Percentiles rank a stretch among this genome's conserved stretches.
phyloP scores from a whole-genome alignment of 1,140 invertebrate genomes.

The Drosophila varians region DNA sequence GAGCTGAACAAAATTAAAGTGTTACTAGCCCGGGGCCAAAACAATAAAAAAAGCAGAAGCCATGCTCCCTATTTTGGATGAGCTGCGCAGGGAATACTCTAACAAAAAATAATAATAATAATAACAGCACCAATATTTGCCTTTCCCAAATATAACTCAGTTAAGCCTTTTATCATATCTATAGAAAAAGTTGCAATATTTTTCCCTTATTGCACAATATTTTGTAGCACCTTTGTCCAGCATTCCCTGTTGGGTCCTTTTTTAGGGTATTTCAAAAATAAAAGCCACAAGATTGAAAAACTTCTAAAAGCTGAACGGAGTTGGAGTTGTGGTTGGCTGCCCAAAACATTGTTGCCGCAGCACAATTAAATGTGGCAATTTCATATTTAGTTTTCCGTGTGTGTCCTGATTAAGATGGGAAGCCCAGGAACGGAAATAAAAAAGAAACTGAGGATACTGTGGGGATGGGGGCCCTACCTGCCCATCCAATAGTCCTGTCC shows the following conservation, averaged over 20 bases:
- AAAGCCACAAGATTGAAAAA: conserved; percentile 5
- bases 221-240: neutral
- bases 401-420: conserved; percentile 45
- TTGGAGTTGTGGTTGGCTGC: neutral
- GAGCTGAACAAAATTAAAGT: conserved; percentile 75
- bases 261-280: neutral
- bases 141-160: neutral
- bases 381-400: conserved; percentile 53
- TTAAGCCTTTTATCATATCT: neutral
- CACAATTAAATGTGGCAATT: conserved; percentile 76
- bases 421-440: conserved; percentile 12
- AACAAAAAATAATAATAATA: neutral
- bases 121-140: neutral
- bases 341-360: conserved; percentile 46
- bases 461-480: neutral
- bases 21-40: conserved; percentile 46
- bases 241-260: neutral
- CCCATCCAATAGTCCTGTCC: conserved; percentile 21
- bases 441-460: neutral
- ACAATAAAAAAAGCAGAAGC: conserved; percentile 35
- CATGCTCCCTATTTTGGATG: neutral
- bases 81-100: conserved; percentile 14
- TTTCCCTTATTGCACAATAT: neutral
- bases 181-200: too few species aligned
- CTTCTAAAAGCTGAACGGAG: conserved; percentile 1